A percentile compares a stretch with the other conserved stretches of the same genome.
These are phyloP conservation scores for Akabosia matsudoensis DNA, from an alignment of 1,140 invertebrate species.

Conservation along the genomic window DNA sequence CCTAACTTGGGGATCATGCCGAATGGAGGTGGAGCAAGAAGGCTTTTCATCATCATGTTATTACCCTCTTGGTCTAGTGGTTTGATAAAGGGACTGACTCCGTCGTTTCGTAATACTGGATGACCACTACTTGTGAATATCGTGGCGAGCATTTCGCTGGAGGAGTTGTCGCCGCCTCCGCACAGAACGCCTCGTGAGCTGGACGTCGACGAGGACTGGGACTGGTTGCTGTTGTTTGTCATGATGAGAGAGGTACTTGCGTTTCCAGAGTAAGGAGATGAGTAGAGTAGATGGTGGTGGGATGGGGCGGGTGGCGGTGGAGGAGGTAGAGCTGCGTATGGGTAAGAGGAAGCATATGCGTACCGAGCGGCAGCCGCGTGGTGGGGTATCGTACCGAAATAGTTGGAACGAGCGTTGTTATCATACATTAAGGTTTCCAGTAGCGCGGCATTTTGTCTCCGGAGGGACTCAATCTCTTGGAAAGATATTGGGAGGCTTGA, in stretches of 20 bases:
- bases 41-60: background rate
- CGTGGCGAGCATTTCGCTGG: conserved; percentile 33
- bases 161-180: conserved; percentile 34
- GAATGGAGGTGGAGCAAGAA: conserved; percentile 34
- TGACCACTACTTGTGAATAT: conserved; percentile 35
- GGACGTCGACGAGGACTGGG: conserved; percentile 51
- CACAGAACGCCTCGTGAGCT: conserved; percentile 27
- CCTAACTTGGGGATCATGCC: conserved; percentile 38
- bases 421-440: conserved; percentile 45
- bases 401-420: conserved; percentile 28
- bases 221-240: conserved; percentile 53
- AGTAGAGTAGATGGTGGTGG: conserved; percentile 49
- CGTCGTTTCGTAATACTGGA: conserved; percentile 42
- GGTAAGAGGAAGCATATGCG: background rate
- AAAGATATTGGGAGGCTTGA: conserved; percentile 46
- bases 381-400: conserved; percentile 14
- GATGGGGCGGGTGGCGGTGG: conserved; percentile 34
- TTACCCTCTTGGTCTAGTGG: conserved; percentile 49
- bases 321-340: conserved; percentile 36
- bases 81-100: conserved; percentile 54
- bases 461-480: conserved; percentile 45
- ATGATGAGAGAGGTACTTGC: conserved; percentile 46
- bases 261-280: conserved; percentile 49
- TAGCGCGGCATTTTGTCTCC: conserved; percentile 43
- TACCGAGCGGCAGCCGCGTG: conserved; percentile 38